These are phyloP conservation scores for Microplitis deprimator DNA, from an alignment of 2,888 invertebrate species.

Conservation along the genomic window DNA sequence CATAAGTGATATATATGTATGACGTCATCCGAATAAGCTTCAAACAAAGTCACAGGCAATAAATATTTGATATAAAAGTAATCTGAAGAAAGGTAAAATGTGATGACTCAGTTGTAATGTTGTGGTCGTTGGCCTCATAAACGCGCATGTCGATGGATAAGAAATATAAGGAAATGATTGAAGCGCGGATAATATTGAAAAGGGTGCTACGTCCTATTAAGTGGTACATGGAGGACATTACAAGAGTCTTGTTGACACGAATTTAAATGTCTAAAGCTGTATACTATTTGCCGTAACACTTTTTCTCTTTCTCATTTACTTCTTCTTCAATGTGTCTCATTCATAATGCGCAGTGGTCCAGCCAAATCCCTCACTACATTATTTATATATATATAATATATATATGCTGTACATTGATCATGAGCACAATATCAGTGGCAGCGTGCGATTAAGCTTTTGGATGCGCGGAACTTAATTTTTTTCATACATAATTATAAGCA, in stretches of 20 bases:
- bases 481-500: slow-evolving; percentile 23
- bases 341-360: slow-evolving; percentile 40
- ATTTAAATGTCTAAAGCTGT: slow-evolving; percentile 56
- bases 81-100: not conserved
- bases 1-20: not conserved
- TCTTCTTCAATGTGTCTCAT: slow-evolving; percentile 32
- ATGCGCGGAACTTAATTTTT: not conserved
- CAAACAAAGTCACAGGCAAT: not conserved
- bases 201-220: slow-evolving; percentile 47
- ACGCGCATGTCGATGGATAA: slow-evolving; percentile 37
- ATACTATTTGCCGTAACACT: slow-evolving; percentile 52
- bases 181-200: slow-evolving; percentile 24
- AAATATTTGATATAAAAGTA: not conserved
- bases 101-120: slow-evolving; percentile 29
- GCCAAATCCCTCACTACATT: not conserved
- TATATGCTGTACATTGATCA: slow-evolving; percentile 52
- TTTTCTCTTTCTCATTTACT: slow-evolving; percentile 45
- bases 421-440: slow-evolving; percentile 45
- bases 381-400: not conserved
- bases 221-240: slow-evolving; percentile 49
- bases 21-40: not conserved
- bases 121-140: slow-evolving; percentile 8
- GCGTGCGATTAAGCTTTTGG: not conserved
- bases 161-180: slow-evolving; percentile 18
- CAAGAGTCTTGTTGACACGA: slow-evolving; percentile 57